Percentiles rank a stretch among this genome's conserved stretches.
These are phyloP conservation scores for Ptychobarbus kaznakovi DNA, from an alignment of 2,797 vertebrate species.

Conservation along the genomic window DNA sequence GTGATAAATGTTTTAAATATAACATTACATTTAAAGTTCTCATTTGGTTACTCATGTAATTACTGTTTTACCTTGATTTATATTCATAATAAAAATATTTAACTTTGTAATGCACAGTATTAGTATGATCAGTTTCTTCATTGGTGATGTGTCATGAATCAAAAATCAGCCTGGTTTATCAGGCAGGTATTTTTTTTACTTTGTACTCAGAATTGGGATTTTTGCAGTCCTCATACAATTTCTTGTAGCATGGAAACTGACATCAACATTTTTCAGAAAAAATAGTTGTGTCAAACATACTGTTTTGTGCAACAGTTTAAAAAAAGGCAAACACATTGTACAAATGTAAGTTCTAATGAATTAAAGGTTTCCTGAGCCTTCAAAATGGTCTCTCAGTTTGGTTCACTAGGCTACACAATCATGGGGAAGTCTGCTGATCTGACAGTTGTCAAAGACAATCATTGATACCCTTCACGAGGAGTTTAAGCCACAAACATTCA, in stretches of 20 bases:
- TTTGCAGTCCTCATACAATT: not conserved
- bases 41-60: not conserved
- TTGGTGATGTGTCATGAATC: not conserved
- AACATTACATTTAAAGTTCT: not conserved
- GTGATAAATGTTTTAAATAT: not conserved
- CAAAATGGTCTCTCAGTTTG: no score
- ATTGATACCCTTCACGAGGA: no score
- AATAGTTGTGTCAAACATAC: not conserved
- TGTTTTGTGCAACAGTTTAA: not conserved
- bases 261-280: not conserved
- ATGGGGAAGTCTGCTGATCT: no score
- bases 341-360: not conserved
- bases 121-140: not conserved
- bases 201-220: not conserved
- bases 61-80: not conserved
- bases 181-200: no score
- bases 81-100: not conserved
- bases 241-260: not conserved
- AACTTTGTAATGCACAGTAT: not conserved
- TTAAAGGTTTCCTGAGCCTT: not conserved
- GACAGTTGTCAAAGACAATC: no score
- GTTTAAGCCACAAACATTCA: no score
- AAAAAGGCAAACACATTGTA: no score
- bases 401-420: no score
- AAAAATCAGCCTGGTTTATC: not conserved